phyloP scores from a whole-genome alignment of 2,888 invertebrate genomes.

The Leptinotarsa haldemani region DNA sequence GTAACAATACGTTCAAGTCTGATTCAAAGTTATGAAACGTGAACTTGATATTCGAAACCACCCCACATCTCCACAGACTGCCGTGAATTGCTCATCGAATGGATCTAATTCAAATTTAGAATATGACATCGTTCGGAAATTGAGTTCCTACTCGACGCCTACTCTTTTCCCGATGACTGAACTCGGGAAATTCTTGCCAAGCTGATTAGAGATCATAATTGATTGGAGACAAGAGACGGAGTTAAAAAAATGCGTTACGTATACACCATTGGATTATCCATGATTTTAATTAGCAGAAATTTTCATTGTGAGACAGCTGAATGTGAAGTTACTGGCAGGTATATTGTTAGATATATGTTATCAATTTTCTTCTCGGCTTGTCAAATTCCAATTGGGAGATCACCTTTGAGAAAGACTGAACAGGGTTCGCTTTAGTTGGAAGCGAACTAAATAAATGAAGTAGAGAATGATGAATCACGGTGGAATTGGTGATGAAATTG shows the following conservation, averaged over 20 bases:
- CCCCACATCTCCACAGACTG: background rate
- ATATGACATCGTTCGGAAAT: background rate
- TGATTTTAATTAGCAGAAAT: slow-evolving; percentile 2
- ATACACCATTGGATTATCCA: background rate
- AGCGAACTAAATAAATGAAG: no score
- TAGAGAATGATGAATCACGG: no score
- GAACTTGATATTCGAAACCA: background rate
- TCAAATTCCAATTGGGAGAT: background rate
- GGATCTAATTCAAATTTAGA: background rate
- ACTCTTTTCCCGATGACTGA: background rate
- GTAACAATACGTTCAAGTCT: no score
- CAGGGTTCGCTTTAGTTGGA: no score
- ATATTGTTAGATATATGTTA: background rate
- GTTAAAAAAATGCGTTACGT: background rate
- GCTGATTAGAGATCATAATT: background rate
- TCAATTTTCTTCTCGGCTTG: background rate
- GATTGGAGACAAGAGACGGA: background rate
- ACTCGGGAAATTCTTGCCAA: background rate
- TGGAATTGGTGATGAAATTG: no score
- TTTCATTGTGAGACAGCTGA: background rate
- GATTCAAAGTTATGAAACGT: background rate
- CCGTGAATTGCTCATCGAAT: background rate
- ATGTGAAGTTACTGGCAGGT: background rate
- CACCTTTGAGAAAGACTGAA: no score
- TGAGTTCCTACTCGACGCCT: background rate